Percentiles rank a stretch among this genome's conserved stretches.
phyloP scores from a whole-genome alignment of 2,113 vertebrate species.

The Equus przewalskii region DNA sequence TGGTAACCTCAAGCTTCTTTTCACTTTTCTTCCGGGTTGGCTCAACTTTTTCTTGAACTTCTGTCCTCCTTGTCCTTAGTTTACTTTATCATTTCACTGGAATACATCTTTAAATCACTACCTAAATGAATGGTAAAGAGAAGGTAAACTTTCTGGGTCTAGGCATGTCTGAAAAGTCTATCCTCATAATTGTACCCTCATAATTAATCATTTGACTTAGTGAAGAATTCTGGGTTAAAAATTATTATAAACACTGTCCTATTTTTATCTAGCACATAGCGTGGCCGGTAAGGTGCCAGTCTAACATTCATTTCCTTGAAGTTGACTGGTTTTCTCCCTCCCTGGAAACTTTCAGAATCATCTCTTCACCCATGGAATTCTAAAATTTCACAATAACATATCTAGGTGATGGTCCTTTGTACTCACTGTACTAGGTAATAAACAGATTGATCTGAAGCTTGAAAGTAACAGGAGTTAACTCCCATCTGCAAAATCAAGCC shows the following conservation, averaged over 20 bases:
- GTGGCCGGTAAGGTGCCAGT: neutral
- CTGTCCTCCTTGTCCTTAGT: neutral
- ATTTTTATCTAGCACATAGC: neutral
- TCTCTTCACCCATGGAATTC: neutral
- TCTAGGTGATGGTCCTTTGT: neutral
- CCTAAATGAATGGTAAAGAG: neutral
- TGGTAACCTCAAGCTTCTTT: neutral
- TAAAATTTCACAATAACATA: neutral
- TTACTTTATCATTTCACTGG: neutral
- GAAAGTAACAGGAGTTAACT: neutral
- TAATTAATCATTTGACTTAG: conserved; percentile 9
- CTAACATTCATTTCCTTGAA: conserved; percentile 29
- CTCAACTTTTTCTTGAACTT: conserved; percentile 29
- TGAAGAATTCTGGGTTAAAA: conserved; percentile 22
- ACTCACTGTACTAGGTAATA: neutral
- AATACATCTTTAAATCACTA: conserved; percentile 32
- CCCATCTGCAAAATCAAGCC: neutral
- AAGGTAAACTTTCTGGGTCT: neutral
- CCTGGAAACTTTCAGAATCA: neutral
- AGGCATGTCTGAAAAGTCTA: neutral
- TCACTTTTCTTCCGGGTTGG: neutral
- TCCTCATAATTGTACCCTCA: neutral
- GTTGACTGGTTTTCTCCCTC: neutral
- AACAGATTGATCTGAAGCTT: neutral
- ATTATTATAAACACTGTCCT: neutral